Conservation (phyloP, 1,140 invertebrate genomes). For the Drosophila mayri region DNA sequence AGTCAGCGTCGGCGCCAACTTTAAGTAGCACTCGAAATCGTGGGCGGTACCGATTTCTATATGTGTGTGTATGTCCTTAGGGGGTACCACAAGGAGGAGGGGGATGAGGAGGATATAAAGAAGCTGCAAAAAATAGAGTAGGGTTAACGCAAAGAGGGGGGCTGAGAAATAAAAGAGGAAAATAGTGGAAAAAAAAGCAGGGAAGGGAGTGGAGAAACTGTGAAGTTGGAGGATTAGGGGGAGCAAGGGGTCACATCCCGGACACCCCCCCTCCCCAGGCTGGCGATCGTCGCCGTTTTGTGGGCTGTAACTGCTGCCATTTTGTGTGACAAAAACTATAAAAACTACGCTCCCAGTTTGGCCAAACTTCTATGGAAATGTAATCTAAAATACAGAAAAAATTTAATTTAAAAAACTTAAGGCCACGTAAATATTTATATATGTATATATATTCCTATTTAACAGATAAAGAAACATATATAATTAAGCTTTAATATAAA, state of each 20-base stretch:
- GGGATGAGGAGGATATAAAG: slow-evolving; percentile 1
- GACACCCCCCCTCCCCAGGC: background rate
- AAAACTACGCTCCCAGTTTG: slow-evolving; percentile 26
- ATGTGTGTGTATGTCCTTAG: background rate
- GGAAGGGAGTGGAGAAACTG: background rate
- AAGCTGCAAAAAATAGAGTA: background rate
- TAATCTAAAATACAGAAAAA: background rate
- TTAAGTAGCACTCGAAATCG: slow-evolving; percentile 73
- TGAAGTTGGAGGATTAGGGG: background rate
- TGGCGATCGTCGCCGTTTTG: slow-evolving; percentile 65
- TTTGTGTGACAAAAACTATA: slow-evolving; percentile 67
- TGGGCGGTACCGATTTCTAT: slow-evolving; percentile 66
- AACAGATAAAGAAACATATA: too few species aligned
- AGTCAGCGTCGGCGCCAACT: slow-evolving; percentile 37
- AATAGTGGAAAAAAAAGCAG: background rate
- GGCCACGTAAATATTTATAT: too few species aligned
- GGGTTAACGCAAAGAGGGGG: background rate
- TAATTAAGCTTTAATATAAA: too few species aligned
- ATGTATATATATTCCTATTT: too few species aligned
- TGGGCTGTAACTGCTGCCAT: slow-evolving; percentile 78
- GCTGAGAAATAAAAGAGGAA: background rate
- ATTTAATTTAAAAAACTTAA: background rate
- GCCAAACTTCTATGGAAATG: background rate
- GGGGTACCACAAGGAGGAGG: background rate
- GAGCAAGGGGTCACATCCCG: background rate